phyloP scores from a whole-genome alignment of 2,888 invertebrate species.

The Eudasyphora cyanicolor region DNA sequence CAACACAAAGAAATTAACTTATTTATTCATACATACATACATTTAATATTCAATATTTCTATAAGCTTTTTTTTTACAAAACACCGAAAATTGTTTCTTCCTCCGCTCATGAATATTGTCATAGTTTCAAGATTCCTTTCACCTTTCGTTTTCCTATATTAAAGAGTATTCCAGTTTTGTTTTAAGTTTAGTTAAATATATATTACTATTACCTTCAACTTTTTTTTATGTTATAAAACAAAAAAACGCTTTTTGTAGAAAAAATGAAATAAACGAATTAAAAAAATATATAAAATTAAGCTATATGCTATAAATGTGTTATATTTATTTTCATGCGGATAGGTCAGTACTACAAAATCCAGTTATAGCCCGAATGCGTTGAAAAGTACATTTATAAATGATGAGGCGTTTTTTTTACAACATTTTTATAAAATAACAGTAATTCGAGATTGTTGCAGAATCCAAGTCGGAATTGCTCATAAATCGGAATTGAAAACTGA shows the following conservation, averaged over 20 bases:
- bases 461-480: too few species aligned
- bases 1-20: constrained; percentile 1
- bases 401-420: too few species aligned
- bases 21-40: too few species aligned
- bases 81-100: not conserved
- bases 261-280: constrained; percentile 27
- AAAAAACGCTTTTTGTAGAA: constrained; percentile 35
- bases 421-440: too few species aligned
- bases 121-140: not conserved
- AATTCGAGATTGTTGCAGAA: too few species aligned
- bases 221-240: constrained; percentile 45
- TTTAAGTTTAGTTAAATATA: constrained; percentile 20
- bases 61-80: constrained; percentile 20
- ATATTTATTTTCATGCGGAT: too few species aligned
- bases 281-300: not conserved
- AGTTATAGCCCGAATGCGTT: too few species aligned
- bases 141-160: constrained; percentile 39
- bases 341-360: too few species aligned
- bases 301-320: too few species aligned
- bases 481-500: too few species aligned
- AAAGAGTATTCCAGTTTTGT: constrained; percentile 36
- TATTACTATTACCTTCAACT: constrained; percentile 5
- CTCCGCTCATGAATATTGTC: not conserved
- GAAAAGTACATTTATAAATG: too few species aligned
- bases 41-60: constrained; percentile 25